Base-by-base conservation (phyloP, 2,888 invertebrate species). In the Acronicta alni region DNA sequence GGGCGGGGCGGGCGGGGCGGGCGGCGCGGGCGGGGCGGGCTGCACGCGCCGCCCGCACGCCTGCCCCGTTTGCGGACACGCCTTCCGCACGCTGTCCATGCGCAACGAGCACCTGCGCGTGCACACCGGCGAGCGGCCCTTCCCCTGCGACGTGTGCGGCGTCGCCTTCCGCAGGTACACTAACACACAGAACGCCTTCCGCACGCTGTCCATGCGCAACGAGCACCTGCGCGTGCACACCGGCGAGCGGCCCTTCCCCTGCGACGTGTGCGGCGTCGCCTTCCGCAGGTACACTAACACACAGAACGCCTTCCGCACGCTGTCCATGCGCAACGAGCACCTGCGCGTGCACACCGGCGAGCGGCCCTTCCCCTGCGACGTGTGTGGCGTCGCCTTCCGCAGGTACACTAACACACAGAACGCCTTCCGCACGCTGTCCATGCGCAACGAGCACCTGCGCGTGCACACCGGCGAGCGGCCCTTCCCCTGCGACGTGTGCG, bases 401-500 rank as follows among this genome's bases (percentile, higher is more conserved):
- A 57, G 84, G 85, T 85, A 10, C 35, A n/a, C n/a, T n/a, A n/a
- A n/a, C 30, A 30, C 12, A 30, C 12, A 30, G 12, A 23, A 83
- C 64, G 60, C 75, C 15, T 91, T 91, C 80, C 85, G 90, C 51
- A 88, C 89, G 6, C 75, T 82, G 43, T 84, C 86, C 44, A 84
- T 87, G 75, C 80, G 86, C 23, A 82, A 82, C 54, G 90, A 89
- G 38, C 91, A 91, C 62, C 61, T 86, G 52, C 83, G 92, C 16
- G 84, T 84, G 9, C 91, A 90, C 71, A 87, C 89, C 0, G 89
- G 89, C 35, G 89, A 88, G 67, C 72, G 91, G 8, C 91, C 91
- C 0, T 90, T 81, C 70, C 86, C 87, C 0, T 92, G 92, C 55
- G 90, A 91, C 46, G 80, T 89, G n/a, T 92, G 92, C 63, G 90